A percentile compares a stretch with the other conserved stretches of the same genome.
These are phyloP conservation scores for Serilophus lunatus DNA, from an alignment of 2,113 vertebrate genomes.

Conservation along the genomic window DNA sequence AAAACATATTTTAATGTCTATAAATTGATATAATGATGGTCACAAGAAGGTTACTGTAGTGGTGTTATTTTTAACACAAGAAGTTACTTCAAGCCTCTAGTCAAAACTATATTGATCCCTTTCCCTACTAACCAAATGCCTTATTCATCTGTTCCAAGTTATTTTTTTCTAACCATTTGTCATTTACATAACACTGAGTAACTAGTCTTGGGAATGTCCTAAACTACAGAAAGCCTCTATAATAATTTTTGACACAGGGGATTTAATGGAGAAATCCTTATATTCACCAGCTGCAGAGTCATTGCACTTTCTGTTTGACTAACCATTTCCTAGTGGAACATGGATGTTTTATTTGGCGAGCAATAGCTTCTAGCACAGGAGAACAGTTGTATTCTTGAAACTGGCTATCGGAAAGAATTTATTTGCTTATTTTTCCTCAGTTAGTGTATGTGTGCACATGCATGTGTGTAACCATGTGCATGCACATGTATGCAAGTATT, in stretches of 20 bases:
- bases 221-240: slow-evolving; percentile 86
- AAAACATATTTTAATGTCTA: neutral
- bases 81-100: slow-evolving; percentile 41
- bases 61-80: slow-evolving; percentile 57
- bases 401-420: slow-evolving; percentile 77
- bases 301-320: slow-evolving; percentile 86
- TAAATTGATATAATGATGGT: slow-evolving; percentile 17
- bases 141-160: slow-evolving; percentile 66
- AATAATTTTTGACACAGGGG: slow-evolving; percentile 79
- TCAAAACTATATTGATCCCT: slow-evolving; percentile 60
- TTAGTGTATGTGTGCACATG: slow-evolving; percentile 14
- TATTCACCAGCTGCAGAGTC: slow-evolving; percentile 81
- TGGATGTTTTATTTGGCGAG: slow-evolving; percentile 91
- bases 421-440: slow-evolving; percentile 83
- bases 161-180: slow-evolving; percentile 73
- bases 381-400: slow-evolving; percentile 85
- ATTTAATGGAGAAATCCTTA: slow-evolving; percentile 79
- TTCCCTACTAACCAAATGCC: slow-evolving; percentile 64
- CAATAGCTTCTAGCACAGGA: slow-evolving; percentile 77
- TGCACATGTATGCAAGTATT: neutral
- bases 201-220: slow-evolving; percentile 79
- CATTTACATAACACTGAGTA: slow-evolving; percentile 81
- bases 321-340: slow-evolving; percentile 85
- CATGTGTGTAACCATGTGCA: slow-evolving; percentile 20
- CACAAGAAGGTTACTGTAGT: slow-evolving; percentile 1